These are phyloP conservation scores for Oophaga sylvatica DNA, from an alignment of 2,797 vertebrate genomes.

Conservation along the genomic window DNA sequence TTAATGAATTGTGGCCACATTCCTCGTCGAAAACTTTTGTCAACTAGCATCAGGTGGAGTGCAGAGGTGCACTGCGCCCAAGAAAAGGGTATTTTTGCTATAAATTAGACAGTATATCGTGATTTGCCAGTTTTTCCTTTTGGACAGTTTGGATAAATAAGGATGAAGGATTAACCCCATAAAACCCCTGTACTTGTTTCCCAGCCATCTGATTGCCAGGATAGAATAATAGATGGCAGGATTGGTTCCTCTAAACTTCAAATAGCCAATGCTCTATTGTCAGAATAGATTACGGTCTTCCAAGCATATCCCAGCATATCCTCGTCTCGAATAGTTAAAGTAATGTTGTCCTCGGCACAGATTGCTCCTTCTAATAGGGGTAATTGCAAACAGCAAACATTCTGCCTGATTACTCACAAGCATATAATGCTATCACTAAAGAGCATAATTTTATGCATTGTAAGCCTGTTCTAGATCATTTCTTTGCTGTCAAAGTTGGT, in stretches of 20 bases:
- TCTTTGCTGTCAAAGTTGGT: conserved; percentile 61
- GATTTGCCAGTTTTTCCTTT: background rate
- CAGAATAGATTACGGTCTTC: conserved; percentile 64
- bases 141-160: background rate
- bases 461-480: conserved; percentile 69
- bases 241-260: background rate
- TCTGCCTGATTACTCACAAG: conserved; percentile 73
- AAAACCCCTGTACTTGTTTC: background rate
- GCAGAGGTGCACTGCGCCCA: background rate
- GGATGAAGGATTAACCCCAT: background rate
- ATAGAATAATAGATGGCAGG: conserved; percentile 4
- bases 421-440: conserved; percentile 70
- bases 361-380: conserved; percentile 73
- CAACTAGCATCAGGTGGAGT: too few species aligned
- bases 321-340: conserved; percentile 63
- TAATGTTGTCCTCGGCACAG: conserved; percentile 70
- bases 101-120: background rate
- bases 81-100: background rate
- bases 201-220: background rate
- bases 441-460: conserved; percentile 69
- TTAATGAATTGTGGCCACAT: too few species aligned
- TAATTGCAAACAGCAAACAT: conserved; percentile 74
- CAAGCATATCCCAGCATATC: conserved; percentile 59
- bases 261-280: conserved; percentile 18
- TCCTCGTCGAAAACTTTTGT: too few species aligned